Evolutionary conservation across 1,140 invertebrate genomes (phyloP).

Genomic region (Brachionus asplanchnoidis): DNA sequence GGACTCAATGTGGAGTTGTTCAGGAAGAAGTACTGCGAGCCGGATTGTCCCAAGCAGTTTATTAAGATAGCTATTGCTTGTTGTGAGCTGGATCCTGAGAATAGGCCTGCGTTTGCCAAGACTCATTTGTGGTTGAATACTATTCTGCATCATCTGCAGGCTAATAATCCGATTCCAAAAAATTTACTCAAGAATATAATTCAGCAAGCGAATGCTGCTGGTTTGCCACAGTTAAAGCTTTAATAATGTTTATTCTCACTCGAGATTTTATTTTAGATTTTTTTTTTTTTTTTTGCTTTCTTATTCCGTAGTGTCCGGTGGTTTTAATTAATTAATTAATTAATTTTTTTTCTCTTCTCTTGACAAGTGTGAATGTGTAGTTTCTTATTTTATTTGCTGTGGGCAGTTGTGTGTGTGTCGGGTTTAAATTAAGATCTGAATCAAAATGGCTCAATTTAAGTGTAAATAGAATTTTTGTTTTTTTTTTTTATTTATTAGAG

Average conservation of each 20-base stretch:
- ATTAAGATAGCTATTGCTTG: constrained; percentile 80
- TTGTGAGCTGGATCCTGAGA: constrained; percentile 79
- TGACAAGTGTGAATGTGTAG: not conserved
- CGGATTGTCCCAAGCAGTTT: constrained; percentile 75
- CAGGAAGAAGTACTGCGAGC: constrained; percentile 75
- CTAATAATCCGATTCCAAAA: constrained; percentile 32
- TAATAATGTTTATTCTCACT: not conserved
- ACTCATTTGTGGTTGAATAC: constrained; percentile 32
- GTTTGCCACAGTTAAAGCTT: constrained; percentile 3
- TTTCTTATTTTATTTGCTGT: not conserved
- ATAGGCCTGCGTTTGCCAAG: constrained; percentile 67
- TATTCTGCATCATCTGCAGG: constrained; percentile 1
- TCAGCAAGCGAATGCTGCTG: not conserved
- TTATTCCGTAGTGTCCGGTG: not conserved
- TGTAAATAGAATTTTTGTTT: not conserved
- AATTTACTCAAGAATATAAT: constrained; percentile 40
- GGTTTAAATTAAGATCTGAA: not conserved
- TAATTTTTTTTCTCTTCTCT: not conserved
- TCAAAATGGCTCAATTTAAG: not conserved
- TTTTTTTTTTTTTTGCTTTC: constrained; percentile 2
- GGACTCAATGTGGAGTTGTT: constrained; percentile 81
- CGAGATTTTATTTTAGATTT: not conserved
- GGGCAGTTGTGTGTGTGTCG: not conserved
- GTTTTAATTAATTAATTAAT: constrained; percentile 27
- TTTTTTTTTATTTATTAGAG: not conserved